Percentiles rank a stretch among this genome's conserved stretches.
These are phyloP conservation scores for Scotopteryx bipunctaria DNA, from an alignment of 2,888 invertebrate genomes.

Conservation along the genomic window DNA sequence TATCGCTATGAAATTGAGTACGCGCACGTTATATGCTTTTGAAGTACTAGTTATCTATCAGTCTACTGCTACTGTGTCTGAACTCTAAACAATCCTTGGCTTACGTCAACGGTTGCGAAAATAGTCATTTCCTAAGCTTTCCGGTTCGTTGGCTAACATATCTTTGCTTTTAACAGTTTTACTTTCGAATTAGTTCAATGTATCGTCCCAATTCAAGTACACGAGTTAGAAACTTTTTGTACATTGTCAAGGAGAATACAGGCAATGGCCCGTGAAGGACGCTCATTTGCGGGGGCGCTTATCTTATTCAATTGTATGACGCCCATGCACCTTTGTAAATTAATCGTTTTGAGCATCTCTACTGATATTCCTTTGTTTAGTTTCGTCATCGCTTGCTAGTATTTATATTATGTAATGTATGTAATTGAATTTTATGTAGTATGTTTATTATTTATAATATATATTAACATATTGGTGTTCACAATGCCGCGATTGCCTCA, in stretches of 20 bases:
- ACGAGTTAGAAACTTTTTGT: slow-evolving; percentile 39
- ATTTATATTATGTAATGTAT: slow-evolving; percentile 25
- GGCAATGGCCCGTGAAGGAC: slow-evolving; percentile 56
- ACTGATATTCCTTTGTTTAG: slow-evolving; percentile 23
- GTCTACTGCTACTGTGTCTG: slow-evolving; percentile 1
- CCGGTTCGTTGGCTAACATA: slow-evolving; percentile 37
- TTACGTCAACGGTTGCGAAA: slow-evolving; percentile 38
- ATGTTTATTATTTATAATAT: slow-evolving; percentile 19
- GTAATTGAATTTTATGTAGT: slow-evolving; percentile 14
- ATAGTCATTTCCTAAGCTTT: slow-evolving; percentile 43
- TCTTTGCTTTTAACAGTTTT: slow-evolving; percentile 12
- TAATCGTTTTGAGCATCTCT: slow-evolving; percentile 40
- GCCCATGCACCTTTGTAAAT: slow-evolving; percentile 54
- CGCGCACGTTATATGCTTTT: slow-evolving; percentile 1
- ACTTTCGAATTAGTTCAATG: slow-evolving; percentile 14
- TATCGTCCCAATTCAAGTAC: slow-evolving; percentile 28
- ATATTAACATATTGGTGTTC: slow-evolving; percentile 77
- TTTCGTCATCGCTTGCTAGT: slow-evolving; percentile 18
- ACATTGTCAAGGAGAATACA: slow-evolving; percentile 45
- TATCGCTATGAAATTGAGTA: background rate
- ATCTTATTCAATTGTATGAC: slow-evolving; percentile 46
- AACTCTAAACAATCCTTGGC: slow-evolving; percentile 33
- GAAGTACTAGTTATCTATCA: slow-evolving; percentile 2
- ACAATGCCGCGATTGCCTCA: slow-evolving; percentile 72
- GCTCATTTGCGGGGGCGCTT: slow-evolving; percentile 49